Percentiles rank a stretch among this genome's conserved stretches.
Evolutionary conservation across 2,797 vertebrate species (phyloP).

Genomic region (Paguma larvata): DNA sequence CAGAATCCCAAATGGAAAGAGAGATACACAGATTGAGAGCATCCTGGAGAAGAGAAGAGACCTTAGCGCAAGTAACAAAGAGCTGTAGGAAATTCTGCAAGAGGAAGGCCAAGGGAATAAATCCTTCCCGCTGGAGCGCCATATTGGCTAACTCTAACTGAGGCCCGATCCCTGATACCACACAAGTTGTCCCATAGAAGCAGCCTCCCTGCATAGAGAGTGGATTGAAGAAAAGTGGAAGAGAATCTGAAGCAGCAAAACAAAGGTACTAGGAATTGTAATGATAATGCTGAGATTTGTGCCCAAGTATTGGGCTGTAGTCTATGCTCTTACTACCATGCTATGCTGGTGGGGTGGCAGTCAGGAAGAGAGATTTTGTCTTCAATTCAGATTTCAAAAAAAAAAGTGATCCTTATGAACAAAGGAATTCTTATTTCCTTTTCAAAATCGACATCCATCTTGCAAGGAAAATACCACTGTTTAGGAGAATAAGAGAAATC

Average conservation of each 20-base stretch:
- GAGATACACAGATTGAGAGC: neutral
- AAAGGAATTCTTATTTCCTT: neutral
- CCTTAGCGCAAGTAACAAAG: neutral
- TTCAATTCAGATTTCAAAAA: neutral
- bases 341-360: neutral
- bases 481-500: neutral
- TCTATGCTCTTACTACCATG: neutral
- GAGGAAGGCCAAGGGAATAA: neutral
- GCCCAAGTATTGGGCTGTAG: neutral
- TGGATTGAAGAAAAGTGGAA: neutral
- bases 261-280: neutral
- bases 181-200: neutral
- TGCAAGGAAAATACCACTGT: neutral
- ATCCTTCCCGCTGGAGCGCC: neutral
- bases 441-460: neutral
- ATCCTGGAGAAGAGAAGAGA: neutral
- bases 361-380: neutral
- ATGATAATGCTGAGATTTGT: neutral
- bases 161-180: neutral
- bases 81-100: neutral
- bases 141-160: neutral
- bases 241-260: neutral
- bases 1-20: neutral
- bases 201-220: neutral
- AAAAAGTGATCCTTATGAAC: neutral